Conservation (phyloP, 2,888 invertebrate species). For the Brachyptera risi region DNA sequence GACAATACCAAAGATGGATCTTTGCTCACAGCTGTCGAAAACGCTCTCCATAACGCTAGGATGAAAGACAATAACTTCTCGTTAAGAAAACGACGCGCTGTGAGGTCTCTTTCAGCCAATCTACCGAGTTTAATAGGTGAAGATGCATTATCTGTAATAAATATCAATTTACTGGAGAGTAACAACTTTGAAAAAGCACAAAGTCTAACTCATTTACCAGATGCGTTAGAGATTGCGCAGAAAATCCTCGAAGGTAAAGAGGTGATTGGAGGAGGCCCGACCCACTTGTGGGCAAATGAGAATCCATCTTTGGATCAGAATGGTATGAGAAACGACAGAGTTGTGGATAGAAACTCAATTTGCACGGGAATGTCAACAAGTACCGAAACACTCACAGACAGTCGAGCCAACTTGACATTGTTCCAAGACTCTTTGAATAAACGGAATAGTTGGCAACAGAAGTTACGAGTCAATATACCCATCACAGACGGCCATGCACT, state of each 20-base stretch:
- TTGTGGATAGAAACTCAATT: conserved; percentile 16
- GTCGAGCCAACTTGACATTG: conserved; percentile 37
- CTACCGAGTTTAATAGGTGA: conserved; percentile 69
- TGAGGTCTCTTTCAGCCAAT: conserved; percentile 78
- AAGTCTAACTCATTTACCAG: conserved; percentile 56
- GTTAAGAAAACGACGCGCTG: conserved; percentile 71
- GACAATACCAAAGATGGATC: conserved; percentile 61
- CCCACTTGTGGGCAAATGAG: background rate
- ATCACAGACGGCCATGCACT: conserved; percentile 40
- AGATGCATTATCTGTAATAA: conserved; percentile 15
- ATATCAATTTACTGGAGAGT: conserved; percentile 46
- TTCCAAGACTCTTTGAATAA: conserved; percentile 28
- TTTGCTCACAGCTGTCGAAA: conserved; percentile 44
- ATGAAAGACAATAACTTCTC: conserved; percentile 38
- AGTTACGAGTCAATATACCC: conserved; percentile 38
- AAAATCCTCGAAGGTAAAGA: conserved; percentile 45
- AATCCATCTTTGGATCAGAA: no score
- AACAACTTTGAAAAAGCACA: conserved; percentile 57
- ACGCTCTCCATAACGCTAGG: conserved; percentile 25
- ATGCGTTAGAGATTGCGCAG: conserved; percentile 47
- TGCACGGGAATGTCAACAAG: conserved; percentile 36
- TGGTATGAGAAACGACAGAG: conserved; percentile 20
- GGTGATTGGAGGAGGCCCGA: conserved; percentile 30
- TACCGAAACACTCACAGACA: conserved; percentile 43
- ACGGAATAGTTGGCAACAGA: conserved; percentile 34